These are phyloP conservation scores for Oscheius sp. DNA, from an alignment of 2,888 invertebrate genomes.

Conservation along the genomic window DNA sequence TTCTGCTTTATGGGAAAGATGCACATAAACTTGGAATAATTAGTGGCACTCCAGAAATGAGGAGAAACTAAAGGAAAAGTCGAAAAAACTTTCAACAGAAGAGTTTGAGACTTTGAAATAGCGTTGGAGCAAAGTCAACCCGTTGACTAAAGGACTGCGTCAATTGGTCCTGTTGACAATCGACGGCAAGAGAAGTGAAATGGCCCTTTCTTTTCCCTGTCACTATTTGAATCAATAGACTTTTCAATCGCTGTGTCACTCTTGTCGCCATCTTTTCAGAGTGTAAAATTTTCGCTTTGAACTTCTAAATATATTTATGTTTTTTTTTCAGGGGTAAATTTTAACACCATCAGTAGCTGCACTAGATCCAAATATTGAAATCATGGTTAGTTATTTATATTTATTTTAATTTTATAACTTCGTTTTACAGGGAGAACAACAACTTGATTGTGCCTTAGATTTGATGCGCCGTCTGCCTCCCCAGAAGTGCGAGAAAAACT, in stretches of 20 bases:
- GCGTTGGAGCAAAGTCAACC: constrained; percentile 24
- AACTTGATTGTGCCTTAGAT: constrained; percentile 98
- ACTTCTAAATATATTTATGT: no score
- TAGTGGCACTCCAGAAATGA: no score
- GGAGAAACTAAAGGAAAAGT: no score
- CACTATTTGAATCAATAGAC: constrained; percentile 22
- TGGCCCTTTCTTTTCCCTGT: constrained; percentile 5
- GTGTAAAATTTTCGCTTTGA: no score
- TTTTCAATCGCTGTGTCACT: constrained; percentile 26
- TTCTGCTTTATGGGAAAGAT: no score
- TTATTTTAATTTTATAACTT: neutral
- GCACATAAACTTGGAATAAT: no score
- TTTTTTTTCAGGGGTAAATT: no score
- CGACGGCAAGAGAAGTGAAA: no score
- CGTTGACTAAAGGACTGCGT: no score
- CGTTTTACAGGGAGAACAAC: constrained; percentile 57
- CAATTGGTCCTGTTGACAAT: no score
- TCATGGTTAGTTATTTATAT: constrained; percentile 17
- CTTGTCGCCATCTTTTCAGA: neutral
- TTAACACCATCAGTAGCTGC: no score
- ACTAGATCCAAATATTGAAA: neutral
- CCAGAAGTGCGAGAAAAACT: constrained; percentile 97
- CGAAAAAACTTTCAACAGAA: no score
- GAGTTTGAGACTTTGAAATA: constrained; percentile 10
- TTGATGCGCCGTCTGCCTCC: constrained; percentile 98